These are phyloP conservation scores for Gymnocheta viridis DNA, from an alignment of 2,888 invertebrate species.

Conservation along the genomic window DNA sequence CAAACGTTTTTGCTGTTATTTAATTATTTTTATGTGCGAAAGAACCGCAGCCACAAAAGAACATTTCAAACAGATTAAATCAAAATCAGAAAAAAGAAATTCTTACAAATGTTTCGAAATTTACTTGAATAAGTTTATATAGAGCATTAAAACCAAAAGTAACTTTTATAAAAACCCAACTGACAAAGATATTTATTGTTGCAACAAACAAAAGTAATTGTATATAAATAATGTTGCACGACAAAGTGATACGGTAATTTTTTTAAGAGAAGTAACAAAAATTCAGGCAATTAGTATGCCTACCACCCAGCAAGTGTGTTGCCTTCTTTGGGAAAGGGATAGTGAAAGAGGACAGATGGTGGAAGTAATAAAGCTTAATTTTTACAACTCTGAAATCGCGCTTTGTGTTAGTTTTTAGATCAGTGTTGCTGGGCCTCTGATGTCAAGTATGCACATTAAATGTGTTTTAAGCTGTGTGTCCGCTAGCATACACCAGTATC, in stretches of 20 bases:
- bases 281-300: no score
- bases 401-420: no score
- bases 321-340: no score
- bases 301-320: no score
- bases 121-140: neutral
- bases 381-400: no score
- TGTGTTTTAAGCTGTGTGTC: no score
- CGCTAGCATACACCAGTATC: no score
- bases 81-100: neutral
- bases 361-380: no score
- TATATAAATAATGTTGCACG: neutral
- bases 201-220: neutral
- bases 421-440: no score
- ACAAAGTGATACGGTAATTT: neutral
- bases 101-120: neutral
- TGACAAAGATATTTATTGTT: slow-evolving; percentile 2
- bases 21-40: neutral
- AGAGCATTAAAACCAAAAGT: neutral
- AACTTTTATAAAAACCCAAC: neutral
- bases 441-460: no score
- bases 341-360: no score
- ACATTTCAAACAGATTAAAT: slow-evolving; percentile 28
- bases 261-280: neutral
- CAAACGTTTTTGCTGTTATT: neutral
- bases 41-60: slow-evolving; percentile 7